Evolutionary conservation across 2,797 vertebrate species (phyloP).

Genomic region (Falco peregrinus): DNA sequence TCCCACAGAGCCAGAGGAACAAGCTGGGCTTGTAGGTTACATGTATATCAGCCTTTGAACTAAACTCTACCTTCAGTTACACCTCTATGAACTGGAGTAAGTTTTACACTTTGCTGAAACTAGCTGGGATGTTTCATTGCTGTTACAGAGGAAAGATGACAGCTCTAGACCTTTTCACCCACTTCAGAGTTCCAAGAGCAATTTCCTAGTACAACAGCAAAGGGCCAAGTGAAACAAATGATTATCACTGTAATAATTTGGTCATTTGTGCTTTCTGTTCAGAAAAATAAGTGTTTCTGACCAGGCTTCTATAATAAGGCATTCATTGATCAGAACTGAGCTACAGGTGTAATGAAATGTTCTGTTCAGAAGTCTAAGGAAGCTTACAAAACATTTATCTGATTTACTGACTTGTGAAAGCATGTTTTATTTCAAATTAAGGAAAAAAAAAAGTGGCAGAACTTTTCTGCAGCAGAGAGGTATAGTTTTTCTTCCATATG

Average conservation of each 20-base stretch:
- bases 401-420: not conserved
- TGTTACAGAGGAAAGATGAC: not conserved
- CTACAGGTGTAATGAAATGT: not conserved
- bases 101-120: not conserved
- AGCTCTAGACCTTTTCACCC: not conserved
- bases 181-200: not conserved
- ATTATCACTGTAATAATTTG: not conserved
- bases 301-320: not conserved
- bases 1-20: constrained; percentile 6
- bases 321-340: not conserved
- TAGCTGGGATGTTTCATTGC: not conserved
- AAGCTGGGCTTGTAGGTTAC: not conserved
- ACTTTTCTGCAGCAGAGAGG: not conserved
- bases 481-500: not conserved
- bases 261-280: not conserved
- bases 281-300: not conserved
- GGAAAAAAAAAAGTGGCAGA: not conserved
- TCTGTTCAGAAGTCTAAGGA: not conserved
- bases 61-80: constrained; percentile 2
- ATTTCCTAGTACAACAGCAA: not conserved
- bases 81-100: not conserved
- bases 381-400: not conserved
- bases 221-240: not conserved
- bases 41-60: not conserved
- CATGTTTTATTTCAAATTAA: not conserved